Conservation (phyloP, 2,113 vertebrate genomes). For the Salvelinus fontinalis region DNA sequence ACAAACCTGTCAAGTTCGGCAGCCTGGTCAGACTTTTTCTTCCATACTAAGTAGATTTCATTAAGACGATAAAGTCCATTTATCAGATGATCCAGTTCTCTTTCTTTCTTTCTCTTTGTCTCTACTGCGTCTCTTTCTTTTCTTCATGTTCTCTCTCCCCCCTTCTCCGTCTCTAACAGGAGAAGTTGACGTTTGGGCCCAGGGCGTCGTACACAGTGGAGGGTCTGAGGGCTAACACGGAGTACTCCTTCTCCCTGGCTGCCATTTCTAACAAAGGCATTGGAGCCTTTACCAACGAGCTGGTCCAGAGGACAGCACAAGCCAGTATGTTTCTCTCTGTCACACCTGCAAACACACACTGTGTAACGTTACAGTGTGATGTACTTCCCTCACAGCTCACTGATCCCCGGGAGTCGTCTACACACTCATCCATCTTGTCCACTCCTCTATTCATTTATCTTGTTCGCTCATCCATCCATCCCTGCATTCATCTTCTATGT, state of each 20-base stretch:
- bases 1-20: slow-evolving; percentile 84
- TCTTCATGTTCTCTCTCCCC: slow-evolving; percentile 10
- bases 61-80: no score
- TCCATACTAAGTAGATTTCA: background rate
- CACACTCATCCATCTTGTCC: slow-evolving; percentile 5
- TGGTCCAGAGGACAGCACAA: slow-evolving; percentile 93
- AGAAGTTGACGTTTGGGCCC: slow-evolving; percentile 86
- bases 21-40: slow-evolving; percentile 76
- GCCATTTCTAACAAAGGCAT: slow-evolving; percentile 93
- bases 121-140: background rate
- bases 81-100: no score
- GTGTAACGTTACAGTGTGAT: background rate
- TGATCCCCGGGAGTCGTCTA: slow-evolving; percentile 21
- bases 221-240: slow-evolving; percentile 92
- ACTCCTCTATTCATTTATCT: slow-evolving; percentile 10
- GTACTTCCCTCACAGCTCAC: slow-evolving; percentile 27
- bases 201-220: slow-evolving; percentile 85
- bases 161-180: slow-evolving; percentile 63
- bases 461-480: slow-evolving; percentile 24
- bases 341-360: background rate
- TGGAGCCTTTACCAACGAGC: slow-evolving; percentile 91
- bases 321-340: slow-evolving; percentile 88
- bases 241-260: slow-evolving; percentile 94
- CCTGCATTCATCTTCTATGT: slow-evolving; percentile 48
- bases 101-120: no score